A percentile compares a stretch with the other conserved stretches of the same genome.
phyloP scores from a whole-genome alignment of 1,140 invertebrate species.

The Scaptomyza graminum region DNA sequence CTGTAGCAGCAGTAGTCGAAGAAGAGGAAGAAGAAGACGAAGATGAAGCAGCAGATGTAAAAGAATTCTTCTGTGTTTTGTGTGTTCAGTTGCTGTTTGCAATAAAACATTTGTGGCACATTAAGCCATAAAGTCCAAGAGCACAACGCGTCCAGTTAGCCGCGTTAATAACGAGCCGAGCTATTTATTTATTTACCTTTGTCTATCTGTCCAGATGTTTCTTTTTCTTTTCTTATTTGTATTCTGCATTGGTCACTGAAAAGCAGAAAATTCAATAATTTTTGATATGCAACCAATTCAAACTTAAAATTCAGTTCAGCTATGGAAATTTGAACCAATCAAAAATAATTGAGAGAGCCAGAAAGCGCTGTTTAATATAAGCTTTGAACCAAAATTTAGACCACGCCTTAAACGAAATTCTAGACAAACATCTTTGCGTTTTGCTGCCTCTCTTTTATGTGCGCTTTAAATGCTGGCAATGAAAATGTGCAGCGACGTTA shows the following conservation, averaged over 20 bases:
- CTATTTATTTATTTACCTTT: constrained; percentile 3
- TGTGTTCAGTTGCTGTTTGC: constrained; percentile 2
- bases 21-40: background rate
- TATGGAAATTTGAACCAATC: background rate
- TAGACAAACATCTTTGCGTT: constrained; percentile 37
- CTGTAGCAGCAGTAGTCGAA: background rate
- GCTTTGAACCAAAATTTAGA: background rate
- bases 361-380: background rate
- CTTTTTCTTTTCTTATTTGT: too few relatives aligned
- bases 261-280: background rate
- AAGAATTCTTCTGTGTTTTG: background rate
- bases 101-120: constrained; percentile 43
- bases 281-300: background rate
- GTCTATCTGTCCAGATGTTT: background rate
- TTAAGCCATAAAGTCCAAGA: constrained; percentile 41
- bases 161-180: background rate
- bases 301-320: too few relatives aligned
- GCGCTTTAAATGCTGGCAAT: constrained; percentile 67
- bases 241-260: too few relatives aligned
- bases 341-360: background rate
- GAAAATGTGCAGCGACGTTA: constrained; percentile 36
- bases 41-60: background rate
- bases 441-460: constrained; percentile 55
- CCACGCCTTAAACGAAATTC: constrained; percentile 39
- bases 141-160: constrained; percentile 21